Evolutionary conservation across 2,888 invertebrate genomes (phyloP).

Genomic region (Spicauda simplicius): DNA sequence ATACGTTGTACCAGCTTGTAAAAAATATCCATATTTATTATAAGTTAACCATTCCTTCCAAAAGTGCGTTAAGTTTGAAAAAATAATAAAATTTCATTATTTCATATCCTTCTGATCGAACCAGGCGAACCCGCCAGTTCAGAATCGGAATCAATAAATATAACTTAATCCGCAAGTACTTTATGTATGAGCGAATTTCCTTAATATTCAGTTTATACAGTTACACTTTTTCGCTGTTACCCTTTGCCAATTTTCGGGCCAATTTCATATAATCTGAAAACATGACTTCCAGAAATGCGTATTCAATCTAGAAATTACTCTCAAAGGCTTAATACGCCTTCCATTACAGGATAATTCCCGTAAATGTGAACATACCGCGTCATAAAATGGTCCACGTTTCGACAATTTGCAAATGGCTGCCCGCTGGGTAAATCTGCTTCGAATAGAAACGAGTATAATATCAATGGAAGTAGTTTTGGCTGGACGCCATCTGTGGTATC

Average conservation of each 20-base stretch:
- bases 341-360: conserved; percentile 39
- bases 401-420: conserved; percentile 47
- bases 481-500: background rate
- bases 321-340: conserved; percentile 12
- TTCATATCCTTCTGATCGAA: no score
- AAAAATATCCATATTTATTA: no score
- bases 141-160: background rate
- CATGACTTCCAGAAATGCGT: background rate
- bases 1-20: no score
- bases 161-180: background rate
- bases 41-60: no score
- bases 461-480: conserved; percentile 5
- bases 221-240: background rate
- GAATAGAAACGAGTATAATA: conserved; percentile 3
- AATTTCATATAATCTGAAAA: background rate
- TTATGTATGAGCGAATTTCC: background rate
- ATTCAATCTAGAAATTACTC: background rate
- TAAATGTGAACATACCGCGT: conserved; percentile 39
- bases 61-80: no score
- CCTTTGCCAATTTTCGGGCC: background rate
- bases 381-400: conserved; percentile 43
- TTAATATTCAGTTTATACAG: background rate
- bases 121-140: no score
- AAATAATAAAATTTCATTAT: no score
- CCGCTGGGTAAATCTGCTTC: conserved; percentile 33